Evolutionary conservation across 2,888 invertebrate species (phyloP).

Genomic region (Ochropleura plecta): DNA sequence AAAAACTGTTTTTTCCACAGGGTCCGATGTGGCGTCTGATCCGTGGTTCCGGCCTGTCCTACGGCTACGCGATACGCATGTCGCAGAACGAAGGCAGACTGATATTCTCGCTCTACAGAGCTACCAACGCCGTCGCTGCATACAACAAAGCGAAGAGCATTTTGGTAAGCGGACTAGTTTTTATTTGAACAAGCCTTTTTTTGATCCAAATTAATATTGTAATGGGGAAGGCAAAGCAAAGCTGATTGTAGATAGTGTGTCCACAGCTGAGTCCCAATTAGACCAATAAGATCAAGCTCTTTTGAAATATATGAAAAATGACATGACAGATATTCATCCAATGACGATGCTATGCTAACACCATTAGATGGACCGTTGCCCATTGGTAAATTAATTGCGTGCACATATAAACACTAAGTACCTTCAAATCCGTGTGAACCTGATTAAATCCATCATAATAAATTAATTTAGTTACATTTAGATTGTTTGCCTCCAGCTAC

Average conservation of each 20-base stretch:
- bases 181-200: neutral
- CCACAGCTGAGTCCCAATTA: too few relatives aligned
- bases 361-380: too few relatives aligned
- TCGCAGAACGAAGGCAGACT: slow-evolving; percentile 93
- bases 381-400: neutral
- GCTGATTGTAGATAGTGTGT: too few relatives aligned
- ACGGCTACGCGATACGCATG: slow-evolving; percentile 93
- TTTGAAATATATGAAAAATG: too few relatives aligned
- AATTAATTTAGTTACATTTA: too few relatives aligned
- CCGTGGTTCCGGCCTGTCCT: slow-evolving; percentile 96
- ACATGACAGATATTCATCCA: too few relatives aligned
- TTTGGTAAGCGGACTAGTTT: slow-evolving; percentile 87
- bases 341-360: too few relatives aligned
- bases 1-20: slow-evolving; percentile 75
- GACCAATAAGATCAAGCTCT: too few relatives aligned
- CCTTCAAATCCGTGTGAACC: neutral
- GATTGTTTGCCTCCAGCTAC: too few relatives aligned
- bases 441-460: too few relatives aligned
- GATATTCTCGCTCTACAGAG: slow-evolving; percentile 93
- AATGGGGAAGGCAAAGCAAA: neutral
- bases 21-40: slow-evolving; percentile 97
- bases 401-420: neutral
- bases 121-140: slow-evolving; percentile 94
- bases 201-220: neutral
- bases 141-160: slow-evolving; percentile 94